phyloP scores from a whole-genome alignment of 37 sponge, comb jelly and placozoan genomes.

The Chondrosia reniformis region DNA sequence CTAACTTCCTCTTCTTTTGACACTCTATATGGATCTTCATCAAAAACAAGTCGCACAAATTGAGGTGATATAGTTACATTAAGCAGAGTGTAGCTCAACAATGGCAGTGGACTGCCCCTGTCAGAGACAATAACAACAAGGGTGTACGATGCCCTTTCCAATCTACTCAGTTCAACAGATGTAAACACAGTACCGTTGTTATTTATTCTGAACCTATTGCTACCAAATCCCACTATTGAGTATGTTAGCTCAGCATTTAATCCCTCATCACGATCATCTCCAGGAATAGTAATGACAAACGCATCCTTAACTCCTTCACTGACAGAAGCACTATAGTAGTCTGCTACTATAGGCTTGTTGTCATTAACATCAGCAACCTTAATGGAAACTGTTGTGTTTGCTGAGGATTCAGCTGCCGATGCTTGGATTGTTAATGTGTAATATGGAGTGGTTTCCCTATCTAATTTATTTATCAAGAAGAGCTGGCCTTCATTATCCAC shows the following conservation, averaged over 20 bases:
- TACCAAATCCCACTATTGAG: slow-evolving; percentile 59
- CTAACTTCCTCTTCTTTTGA: slow-evolving; percentile 21
- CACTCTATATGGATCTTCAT: slow-evolving; percentile 23
- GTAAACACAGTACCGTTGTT: slow-evolving; percentile 47
- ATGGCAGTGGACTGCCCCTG: slow-evolving; percentile 36
- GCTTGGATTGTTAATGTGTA: slow-evolving; percentile 60
- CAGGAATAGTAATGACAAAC: slow-evolving; percentile 49
- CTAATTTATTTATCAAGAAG: slow-evolving; percentile 48
- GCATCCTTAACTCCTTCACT: slow-evolving; percentile 26
- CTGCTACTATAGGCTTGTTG: slow-evolving; percentile 55
- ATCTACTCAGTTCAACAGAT: slow-evolving; percentile 23
- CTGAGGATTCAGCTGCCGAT: slow-evolving; percentile 17
- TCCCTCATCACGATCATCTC: slow-evolving; percentile 74
- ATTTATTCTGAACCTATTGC: slow-evolving; percentile 49
- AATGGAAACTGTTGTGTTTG: slow-evolving; percentile 39
- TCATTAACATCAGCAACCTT: slow-evolving; percentile 80
- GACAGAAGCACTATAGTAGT: slow-evolving; percentile 43
- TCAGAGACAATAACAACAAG: slow-evolving; percentile 66
- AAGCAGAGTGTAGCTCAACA: slow-evolving; percentile 58
- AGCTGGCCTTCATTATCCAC: slow-evolving; percentile 48
- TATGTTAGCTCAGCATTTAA: slow-evolving; percentile 64
- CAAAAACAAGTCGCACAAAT: slow-evolving; percentile 21
- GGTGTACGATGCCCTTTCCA: slow-evolving; percentile 34
- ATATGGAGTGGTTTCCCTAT: slow-evolving; percentile 37
- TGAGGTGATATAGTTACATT: slow-evolving; percentile 39